Evolutionary conservation across 2,888 invertebrate genomes (phyloP).

Genomic region (Standfussiana lucernea): DNA sequence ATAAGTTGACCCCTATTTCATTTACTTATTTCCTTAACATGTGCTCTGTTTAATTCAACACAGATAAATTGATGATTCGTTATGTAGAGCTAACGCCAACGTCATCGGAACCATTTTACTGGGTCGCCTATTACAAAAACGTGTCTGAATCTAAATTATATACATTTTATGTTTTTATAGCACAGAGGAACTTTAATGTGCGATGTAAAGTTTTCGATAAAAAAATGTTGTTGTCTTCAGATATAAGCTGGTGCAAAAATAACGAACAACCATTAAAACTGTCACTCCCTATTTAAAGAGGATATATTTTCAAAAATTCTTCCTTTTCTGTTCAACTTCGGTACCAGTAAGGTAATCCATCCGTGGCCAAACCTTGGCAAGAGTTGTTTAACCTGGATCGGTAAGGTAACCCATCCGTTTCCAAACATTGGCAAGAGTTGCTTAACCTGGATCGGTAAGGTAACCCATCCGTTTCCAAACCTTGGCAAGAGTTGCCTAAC

Average conservation of each 20-base stretch:
- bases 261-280: neutral
- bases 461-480: too few relatives aligned
- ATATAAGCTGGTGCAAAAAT: neutral
- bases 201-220: neutral
- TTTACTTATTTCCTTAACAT: slow-evolving; percentile 28
- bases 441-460: too few relatives aligned
- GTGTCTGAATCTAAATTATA: neutral
- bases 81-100: neutral
- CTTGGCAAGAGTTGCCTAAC: too few relatives aligned
- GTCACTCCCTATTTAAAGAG: neutral
- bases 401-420: too few relatives aligned
- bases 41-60: slow-evolving; percentile 14
- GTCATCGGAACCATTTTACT: slow-evolving; percentile 29
- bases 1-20: slow-evolving; percentile 28
- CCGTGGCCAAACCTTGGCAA: too few relatives aligned
- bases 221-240: neutral
- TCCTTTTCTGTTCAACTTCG: too few relatives aligned
- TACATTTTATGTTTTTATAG: neutral
- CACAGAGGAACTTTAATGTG: neutral
- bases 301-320: too few relatives aligned
- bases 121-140: slow-evolving; percentile 25
- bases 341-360: too few relatives aligned
- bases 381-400: too few relatives aligned
- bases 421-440: too few relatives aligned
- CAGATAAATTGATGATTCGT: slow-evolving; percentile 28